Conservation (phyloP, 2,113 vertebrate genomes). For the Clarias macrocephalus region DNA sequence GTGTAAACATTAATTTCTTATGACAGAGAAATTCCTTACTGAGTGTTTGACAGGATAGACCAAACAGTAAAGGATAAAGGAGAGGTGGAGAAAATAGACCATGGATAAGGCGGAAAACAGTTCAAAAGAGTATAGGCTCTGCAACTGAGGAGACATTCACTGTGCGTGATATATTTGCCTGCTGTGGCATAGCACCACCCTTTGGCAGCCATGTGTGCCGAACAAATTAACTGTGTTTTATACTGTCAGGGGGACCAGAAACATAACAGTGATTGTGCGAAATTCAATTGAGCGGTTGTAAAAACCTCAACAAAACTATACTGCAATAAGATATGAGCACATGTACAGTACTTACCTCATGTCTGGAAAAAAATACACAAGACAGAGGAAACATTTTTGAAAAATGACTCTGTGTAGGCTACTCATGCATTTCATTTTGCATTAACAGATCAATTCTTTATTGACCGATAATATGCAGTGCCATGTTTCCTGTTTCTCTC, state of each 20-base stretch:
- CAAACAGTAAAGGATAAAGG: conserved; percentile 1
- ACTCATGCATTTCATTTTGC: conserved; percentile 3
- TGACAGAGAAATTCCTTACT: conserved; percentile 61
- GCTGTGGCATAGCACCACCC: conserved; percentile 74
- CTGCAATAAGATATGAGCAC: neutral
- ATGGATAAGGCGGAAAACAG: neutral
- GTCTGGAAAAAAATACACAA: neutral
- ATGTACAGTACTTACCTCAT: neutral
- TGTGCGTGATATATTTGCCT: conserved; percentile 12
- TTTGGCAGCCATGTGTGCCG: conserved; percentile 35
- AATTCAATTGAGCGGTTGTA: conserved; percentile 10
- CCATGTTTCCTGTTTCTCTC: conserved; percentile 46
- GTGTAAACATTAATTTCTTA: conserved; percentile 71
- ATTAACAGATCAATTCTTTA: conserved; percentile 33
- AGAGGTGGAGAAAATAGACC: neutral
- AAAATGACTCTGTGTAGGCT: neutral
- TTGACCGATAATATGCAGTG: conserved; percentile 41
- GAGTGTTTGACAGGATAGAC: conserved; percentile 27
- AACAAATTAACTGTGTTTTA: neutral
- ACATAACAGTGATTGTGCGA: neutral
- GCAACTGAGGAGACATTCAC: neutral
- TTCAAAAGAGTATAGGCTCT: neutral
- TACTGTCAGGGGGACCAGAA: neutral
- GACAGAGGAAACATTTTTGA: neutral
- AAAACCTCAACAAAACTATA: neutral